phyloP scores from a whole-genome alignment of 1,140 invertebrate species.

The Pachypsylla venusta region DNA sequence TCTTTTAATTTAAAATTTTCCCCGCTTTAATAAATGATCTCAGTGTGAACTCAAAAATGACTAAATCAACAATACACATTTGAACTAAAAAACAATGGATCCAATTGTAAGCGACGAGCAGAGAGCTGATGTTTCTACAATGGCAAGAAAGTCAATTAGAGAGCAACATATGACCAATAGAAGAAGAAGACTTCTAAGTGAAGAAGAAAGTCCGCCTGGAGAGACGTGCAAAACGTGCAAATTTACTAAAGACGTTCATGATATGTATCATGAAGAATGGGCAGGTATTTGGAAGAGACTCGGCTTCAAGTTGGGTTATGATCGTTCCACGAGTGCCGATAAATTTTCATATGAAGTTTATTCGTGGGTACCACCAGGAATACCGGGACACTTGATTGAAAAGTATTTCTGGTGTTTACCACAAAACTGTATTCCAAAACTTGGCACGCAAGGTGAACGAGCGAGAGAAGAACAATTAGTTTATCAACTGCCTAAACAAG shows the following conservation, averaged over 20 bases:
- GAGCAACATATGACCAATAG: not conserved
- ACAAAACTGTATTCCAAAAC: conserved; percentile 55
- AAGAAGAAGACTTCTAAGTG: not conserved
- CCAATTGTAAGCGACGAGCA: not conserved
- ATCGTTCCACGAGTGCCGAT: conserved; percentile 26
- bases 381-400: conserved; percentile 41
- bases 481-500: conserved; percentile 84
- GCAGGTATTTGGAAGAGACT: conserved; percentile 62
- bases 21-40: too few relatives aligned
- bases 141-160: not conserved
- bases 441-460: conserved; percentile 60
- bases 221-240: conserved; percentile 74
- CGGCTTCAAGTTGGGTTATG: conserved; percentile 46
- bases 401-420: conserved; percentile 62
- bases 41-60: too few relatives aligned
- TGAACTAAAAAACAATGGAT: conserved; percentile 1
- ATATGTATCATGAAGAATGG: conserved; percentile 77
- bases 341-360: conserved; percentile 38
- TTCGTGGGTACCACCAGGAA: conserved; percentile 67
- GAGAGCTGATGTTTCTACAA: not conserved
- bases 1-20: too few relatives aligned
- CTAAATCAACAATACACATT: too few relatives aligned
- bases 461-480: conserved; percentile 68
- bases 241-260: conserved; percentile 68
- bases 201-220: not conserved